A percentile compares a stretch with the other conserved stretches of the same genome.
Evolutionary conservation across 1,140 invertebrate genomes (phyloP).

Genomic region (Oryctes rhinoceros): DNA sequence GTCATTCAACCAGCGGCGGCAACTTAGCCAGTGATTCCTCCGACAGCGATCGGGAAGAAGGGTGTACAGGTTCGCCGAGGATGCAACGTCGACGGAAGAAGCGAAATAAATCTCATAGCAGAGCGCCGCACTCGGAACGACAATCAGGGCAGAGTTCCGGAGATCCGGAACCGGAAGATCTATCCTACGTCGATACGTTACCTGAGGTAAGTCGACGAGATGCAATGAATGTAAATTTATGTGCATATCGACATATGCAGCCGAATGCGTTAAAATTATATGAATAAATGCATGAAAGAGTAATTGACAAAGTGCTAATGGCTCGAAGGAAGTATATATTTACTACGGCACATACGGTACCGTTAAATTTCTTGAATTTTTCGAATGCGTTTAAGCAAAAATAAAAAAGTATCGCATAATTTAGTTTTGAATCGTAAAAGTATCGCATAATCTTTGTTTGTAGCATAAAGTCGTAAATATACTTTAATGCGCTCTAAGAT

Average conservation of each 20-base stretch:
- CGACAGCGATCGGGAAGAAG: conserved; percentile 82
- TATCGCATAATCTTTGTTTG: no score
- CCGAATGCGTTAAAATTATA: conserved; percentile 7
- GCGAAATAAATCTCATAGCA: conserved; percentile 61
- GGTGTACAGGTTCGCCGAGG: conserved; percentile 72
- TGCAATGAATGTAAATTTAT: neutral
- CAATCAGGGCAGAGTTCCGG: conserved; percentile 54
- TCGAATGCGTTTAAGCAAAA: no score
- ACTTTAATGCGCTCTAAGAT: no score
- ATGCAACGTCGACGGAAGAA: conserved; percentile 71
- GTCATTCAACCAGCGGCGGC: conserved; percentile 62
- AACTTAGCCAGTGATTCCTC: conserved; percentile 72
- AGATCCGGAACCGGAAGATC: conserved; percentile 72
- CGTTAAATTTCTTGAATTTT: no score
- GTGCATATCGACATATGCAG: neutral
- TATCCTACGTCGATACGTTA: conserved; percentile 88
- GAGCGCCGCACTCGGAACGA: conserved; percentile 56
- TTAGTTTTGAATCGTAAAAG: no score
- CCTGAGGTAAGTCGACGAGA: conserved; percentile 75
- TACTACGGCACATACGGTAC: no score
- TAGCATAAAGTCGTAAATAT: no score
- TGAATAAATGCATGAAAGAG: no score
- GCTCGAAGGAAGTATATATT: no score
- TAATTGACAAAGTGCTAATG: no score
- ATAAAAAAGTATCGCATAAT: no score